Evolutionary conservation across 2,797 vertebrate species (phyloP), one percentile per base, ranked within the genome.

Genomic region (Odontamblyopus lacepedii): DNA sequence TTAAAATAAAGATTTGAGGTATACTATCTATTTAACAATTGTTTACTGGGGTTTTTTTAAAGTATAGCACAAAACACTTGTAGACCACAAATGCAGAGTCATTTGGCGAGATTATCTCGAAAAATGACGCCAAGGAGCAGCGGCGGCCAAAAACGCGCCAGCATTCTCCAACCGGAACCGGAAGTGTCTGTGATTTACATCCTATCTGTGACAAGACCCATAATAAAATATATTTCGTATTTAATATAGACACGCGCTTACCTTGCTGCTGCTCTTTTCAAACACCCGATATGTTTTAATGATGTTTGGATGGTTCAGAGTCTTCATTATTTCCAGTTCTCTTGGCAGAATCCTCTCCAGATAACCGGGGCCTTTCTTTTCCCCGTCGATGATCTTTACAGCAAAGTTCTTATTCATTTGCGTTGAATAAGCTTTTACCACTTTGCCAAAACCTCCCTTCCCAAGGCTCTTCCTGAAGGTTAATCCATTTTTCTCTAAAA

Each of bases 301-400:
- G 13, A 84, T 55, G 64, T 81, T 73, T 38, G 75, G 74, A 5
- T 77, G 82, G 3, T 73, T 77, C 27, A 81, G 41, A 1, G 64
- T 19, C 56, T 41, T 44, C 26, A 77, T 60, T 2, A 81, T 30
- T 4, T 73, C 56, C 61, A 61, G 67, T 41, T 81, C 72, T 26
- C 6, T 65, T 30, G 64, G 13, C 26, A 84, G 30, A 69, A 84
- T 81, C 61, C 64, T 79, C 29, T 71, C 41, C 16, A 19, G 23
- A 41, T 66, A 50, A 7, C 0, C 0, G 11, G 23, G 0, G 16
- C 23, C 7, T 0, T 35, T 3, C 23, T 69, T 75, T 30, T 48
- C 44, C 35, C 16, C 9, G 32, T 77, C 32, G 5, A 75, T 71
- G 18, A 84, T 30, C 63, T 84, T 81, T 16, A 84, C 63, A 9